Conservation (phyloP, 2,113 vertebrate species). For the Nyctereutes procyonoides region DNA sequence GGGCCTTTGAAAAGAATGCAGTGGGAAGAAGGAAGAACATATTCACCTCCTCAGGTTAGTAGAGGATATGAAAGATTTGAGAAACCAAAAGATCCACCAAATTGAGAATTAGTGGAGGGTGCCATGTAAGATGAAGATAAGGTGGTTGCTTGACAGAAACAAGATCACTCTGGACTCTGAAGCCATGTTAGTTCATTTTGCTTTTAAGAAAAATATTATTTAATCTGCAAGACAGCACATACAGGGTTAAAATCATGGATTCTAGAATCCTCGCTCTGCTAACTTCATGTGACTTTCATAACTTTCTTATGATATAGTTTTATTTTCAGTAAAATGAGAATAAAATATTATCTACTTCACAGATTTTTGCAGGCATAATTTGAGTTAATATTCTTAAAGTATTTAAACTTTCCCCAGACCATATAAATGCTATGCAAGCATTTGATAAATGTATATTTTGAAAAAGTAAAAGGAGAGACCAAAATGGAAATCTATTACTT, state of each 20-base stretch:
- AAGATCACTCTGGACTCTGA: not conserved
- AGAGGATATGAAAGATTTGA: not conserved
- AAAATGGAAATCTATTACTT: not conserved
- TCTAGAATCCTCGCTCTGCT: not conserved
- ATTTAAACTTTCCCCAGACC: not conserved
- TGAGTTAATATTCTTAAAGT: not conserved
- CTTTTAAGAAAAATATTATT: not conserved
- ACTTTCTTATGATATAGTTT: not conserved
- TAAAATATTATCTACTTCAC: not conserved
- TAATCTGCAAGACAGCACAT: not conserved
- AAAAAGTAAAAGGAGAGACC: not conserved
- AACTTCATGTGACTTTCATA: not conserved
- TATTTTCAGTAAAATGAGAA: not conserved
- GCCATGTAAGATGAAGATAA: not conserved
- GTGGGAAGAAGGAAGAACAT: not conserved
- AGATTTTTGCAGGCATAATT: not conserved
- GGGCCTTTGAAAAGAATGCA: not conserved
- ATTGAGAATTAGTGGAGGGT: not conserved
- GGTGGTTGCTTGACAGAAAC: fast-evolving
- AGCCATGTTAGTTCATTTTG: not conserved
- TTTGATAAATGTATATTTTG: not conserved
- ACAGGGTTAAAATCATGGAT: not conserved
- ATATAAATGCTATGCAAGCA: not conserved
- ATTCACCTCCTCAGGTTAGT: too few relatives aligned
- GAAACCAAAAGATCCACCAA: not conserved